Base-by-base conservation (phyloP, 2,888 invertebrate species). In the Ectropis crepuscularia region DNA sequence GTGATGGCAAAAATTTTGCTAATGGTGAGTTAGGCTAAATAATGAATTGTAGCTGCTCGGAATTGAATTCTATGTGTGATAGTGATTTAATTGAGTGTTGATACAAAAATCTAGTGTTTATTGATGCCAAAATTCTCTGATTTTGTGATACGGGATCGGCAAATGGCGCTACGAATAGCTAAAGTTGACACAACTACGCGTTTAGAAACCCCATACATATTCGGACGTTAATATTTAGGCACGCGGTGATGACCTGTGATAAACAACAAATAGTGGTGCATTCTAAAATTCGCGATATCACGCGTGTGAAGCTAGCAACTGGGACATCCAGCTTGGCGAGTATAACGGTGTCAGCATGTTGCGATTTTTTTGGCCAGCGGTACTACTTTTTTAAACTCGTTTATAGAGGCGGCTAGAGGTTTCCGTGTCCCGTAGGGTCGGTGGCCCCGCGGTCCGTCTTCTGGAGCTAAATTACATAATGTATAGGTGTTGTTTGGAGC, bases 1-100 rank as follows among this genome's bases (percentile, higher is more conserved):
- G 95, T 95, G 95, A 95, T 95, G 95, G 95, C 95, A 95, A 95
- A 95, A 94, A 89, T 94, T 94, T 95, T 94, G 94, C 95, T 94
- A 95, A 94, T 95, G 95, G 95, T 95, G 94, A 95, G 95, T 95
- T 93, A 93, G 93, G 92, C 89, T 86, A 89, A 86, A 81, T 88
- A 87, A 85, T 88, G 86, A 83, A 79, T 83, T 85, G 83, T 83
- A 81, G 85, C 83, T 86, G 71, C 75, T 78, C 73, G 73, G 79
- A 80, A 80, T 86, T 82, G 75, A 83, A 84, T 83, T 85, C 75
- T 76, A 76, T 79, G 79, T 79, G 92, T 91, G 91, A 75, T 82
- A 75, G 92, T 92, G 92, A 86, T 81, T 79, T 80, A 82, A 75
- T 82, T 79, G 83, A 83, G 91, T 85, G 84, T 80, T 79, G 80